These are phyloP conservation scores for Chalcosyrphus nemorum DNA, from an alignment of 2,888 invertebrate genomes.

Conservation along the genomic window DNA sequence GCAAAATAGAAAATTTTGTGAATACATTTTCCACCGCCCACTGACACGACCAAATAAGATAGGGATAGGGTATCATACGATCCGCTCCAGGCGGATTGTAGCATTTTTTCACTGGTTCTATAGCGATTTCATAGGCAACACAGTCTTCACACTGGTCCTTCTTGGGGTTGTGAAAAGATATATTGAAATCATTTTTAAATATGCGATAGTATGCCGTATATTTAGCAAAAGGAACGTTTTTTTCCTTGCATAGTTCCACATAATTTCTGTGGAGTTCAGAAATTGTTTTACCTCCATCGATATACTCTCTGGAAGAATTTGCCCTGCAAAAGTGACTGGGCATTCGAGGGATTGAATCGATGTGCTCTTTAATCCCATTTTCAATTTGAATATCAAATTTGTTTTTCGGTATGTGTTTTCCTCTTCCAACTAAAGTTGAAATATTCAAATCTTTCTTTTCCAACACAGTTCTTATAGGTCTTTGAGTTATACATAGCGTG, in stretches of 20 bases:
- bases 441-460: conserved; percentile 19
- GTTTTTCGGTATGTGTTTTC: conserved; percentile 22
- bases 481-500: conserved; percentile 37
- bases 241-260: conserved; percentile 23
- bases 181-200: conserved; percentile 22
- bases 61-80: too few species aligned
- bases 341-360: conserved; percentile 38
- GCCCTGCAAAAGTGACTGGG: conserved; percentile 38
- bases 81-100: too few species aligned
- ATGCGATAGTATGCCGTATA: conserved; percentile 22
- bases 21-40: too few species aligned
- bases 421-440: conserved; percentile 12
- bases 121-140: conserved; percentile 20
- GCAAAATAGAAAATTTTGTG: too few species aligned
- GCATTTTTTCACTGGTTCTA: too few species aligned
- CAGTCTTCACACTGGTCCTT: conserved; percentile 45
- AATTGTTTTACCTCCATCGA: conserved; percentile 32
- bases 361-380: conserved; percentile 25
- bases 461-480: conserved; percentile 14
- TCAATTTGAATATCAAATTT: conserved; percentile 6
- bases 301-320: conserved; percentile 23
- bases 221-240: conserved; percentile 26
- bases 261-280: conserved; percentile 34
- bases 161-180: conserved; percentile 19
- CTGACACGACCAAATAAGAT: too few species aligned